These are phyloP conservation scores for Armadillidium nasatum DNA, from an alignment of 1,140 invertebrate species.

Conservation along the genomic window DNA sequence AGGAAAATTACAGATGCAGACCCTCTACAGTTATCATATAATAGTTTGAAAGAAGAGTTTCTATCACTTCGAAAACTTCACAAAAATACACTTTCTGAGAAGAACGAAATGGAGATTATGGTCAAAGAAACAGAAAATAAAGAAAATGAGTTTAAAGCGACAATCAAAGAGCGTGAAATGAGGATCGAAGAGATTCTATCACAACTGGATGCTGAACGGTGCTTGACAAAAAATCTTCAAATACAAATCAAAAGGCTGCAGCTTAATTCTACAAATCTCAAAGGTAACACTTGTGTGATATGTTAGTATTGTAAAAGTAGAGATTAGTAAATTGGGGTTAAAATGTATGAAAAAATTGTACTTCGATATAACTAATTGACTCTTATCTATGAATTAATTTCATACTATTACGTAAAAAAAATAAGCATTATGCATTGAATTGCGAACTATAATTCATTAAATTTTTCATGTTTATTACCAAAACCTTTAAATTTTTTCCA, in stretches of 20 bases:
- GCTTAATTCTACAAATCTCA: background rate
- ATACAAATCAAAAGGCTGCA: background rate
- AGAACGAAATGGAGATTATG: background rate
- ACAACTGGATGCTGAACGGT: background rate
- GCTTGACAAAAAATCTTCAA: background rate
- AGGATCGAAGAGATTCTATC: background rate
- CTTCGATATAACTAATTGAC: too few species aligned
- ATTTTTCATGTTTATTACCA: too few species aligned
- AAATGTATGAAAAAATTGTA: too few species aligned
- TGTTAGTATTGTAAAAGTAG: too few species aligned
- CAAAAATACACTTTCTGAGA: conserved; percentile 15
- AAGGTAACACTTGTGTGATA: background rate
- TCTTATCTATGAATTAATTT: too few species aligned
- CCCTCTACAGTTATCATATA: background rate
- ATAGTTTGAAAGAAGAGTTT: background rate
- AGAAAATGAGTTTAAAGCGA: background rate
- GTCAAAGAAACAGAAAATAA: background rate
- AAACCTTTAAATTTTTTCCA: too few species aligned
- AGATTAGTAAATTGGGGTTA: too few species aligned
- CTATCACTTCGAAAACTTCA: background rate
- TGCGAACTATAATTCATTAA: too few species aligned
- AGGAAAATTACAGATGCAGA: background rate
- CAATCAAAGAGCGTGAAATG: conserved; percentile 7
- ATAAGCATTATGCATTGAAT: too few species aligned
- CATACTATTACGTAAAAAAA: too few species aligned